These are phyloP conservation scores for Chaetodon trifasciatus DNA, from an alignment of 2,797 vertebrate genomes.

Conservation along the genomic window DNA sequence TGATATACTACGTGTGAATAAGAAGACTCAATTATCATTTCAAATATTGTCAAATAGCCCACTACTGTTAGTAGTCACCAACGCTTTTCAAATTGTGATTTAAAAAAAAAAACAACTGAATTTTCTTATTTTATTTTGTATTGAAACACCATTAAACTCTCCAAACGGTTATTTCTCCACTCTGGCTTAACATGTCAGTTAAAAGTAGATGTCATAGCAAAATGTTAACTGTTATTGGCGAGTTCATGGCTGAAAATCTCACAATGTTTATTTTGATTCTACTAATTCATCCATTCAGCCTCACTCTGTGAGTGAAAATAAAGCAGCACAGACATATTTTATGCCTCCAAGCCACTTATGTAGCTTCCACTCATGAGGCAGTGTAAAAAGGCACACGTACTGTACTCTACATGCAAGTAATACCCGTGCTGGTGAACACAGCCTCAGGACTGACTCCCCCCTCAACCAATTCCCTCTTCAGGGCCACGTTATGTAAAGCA, in stretches of 20 bases:
- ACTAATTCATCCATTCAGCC: constrained; percentile 7
- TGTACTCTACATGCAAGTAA: not conserved
- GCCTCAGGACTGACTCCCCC: no score
- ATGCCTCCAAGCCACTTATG: not conserved
- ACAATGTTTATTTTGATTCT: not conserved
- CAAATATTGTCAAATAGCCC: not conserved
- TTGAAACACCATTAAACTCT: not conserved
- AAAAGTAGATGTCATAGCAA: not conserved
- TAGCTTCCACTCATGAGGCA: constrained; percentile 23
- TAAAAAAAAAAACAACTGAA: no score
- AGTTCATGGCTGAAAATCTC: not conserved
- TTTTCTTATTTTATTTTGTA: not conserved
- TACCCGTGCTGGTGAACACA: no score
- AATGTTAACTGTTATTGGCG: not conserved
- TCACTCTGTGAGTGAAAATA: constrained; percentile 21
- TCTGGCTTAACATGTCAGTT: not conserved
- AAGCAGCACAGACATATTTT: constrained; percentile 5
- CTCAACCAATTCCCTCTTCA: no score
- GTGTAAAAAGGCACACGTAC: not conserved
- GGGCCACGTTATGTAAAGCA: no score
- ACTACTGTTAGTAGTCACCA: not conserved
- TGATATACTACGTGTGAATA: not conserved
- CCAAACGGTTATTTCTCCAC: not conserved
- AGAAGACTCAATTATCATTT: not conserved
- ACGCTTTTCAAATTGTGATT: not conserved